phyloP scores from a whole-genome alignment of 2,113 vertebrate genomes.

The Rhinichthys klamathensis region DNA sequence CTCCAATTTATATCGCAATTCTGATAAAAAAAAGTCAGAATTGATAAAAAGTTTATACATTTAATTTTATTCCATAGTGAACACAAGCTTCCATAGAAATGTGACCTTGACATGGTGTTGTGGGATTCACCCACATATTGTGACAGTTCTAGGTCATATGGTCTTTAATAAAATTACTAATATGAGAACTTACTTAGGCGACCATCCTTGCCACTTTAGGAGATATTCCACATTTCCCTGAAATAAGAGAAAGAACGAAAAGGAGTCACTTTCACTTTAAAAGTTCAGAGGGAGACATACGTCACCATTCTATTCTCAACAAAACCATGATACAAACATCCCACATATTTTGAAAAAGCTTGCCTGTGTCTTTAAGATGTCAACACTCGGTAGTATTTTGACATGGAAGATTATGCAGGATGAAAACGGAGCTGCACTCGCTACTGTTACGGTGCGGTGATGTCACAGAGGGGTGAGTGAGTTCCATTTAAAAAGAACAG shows the following conservation, averaged over 20 bases:
- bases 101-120: neutral
- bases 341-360: slow-evolving; percentile 10
- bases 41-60: too few relatives aligned
- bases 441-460: slow-evolving; percentile 54
- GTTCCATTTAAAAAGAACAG: slow-evolving; percentile 16
- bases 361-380: slow-evolving; percentile 58
- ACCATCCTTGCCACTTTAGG: slow-evolving; percentile 99
- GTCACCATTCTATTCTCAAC: neutral
- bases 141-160: neutral
- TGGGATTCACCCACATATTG: neutral
- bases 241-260: slow-evolving; percentile 1
- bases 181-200: slow-evolving; percentile 89
- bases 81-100: neutral
- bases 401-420: slow-evolving; percentile 55
- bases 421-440: slow-evolving; percentile 69
- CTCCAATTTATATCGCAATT: too few relatives aligned
- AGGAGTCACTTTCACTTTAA: neutral
- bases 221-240: slow-evolving; percentile 98
- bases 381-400: slow-evolving; percentile 55
- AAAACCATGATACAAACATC: neutral
- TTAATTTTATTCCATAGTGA: too few relatives aligned
- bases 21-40: too few relatives aligned
- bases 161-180: neutral
- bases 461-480: slow-evolving; percentile 63
- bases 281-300: neutral